Evolutionary conservation across 2,113 vertebrate genomes (phyloP), one percentile per base, ranked within the genome.

Genomic region (Buteo buteo): DNA sequence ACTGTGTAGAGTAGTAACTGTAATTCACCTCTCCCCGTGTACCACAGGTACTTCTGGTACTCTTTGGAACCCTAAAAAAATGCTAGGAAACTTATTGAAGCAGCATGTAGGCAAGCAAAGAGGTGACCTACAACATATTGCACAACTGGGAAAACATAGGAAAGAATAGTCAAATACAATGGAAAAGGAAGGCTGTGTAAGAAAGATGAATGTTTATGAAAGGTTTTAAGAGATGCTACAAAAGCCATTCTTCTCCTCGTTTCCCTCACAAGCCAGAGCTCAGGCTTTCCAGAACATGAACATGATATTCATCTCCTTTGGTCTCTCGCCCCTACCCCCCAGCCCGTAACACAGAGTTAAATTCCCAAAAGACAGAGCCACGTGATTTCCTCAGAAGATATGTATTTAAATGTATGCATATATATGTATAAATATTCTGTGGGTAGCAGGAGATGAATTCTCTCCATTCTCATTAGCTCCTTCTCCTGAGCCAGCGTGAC

Each of bases 351-450:
- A 90, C 11, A 61, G 47, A 81, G 16, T 72, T 85, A 64, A 64
- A 96, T 62, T 90, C 50, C 45, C 58, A 81, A 76, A 87, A 70
- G 82, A 83, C 9, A 82, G 50, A 64, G 19, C 7, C 36, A 77
- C 3, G 3, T 28, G 13, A 82, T 71, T 82, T 93, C 49, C 40
- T 93, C 49, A 62, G 87, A 94, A 57, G 25, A 73, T 49, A 55
- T 49, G 16, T 45, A 92, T 86, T 94, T 88, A 95, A 93, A 93
- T 88, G 29, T 81, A 85, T 94, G 79, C 71, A 90, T 89, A 93
- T 91, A 42, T 69, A 95, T 72, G 73, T 90, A 90, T 93, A 89
- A 64, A 94, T 89, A 89, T 93, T 93, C 89, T 82, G 78, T 78
- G 54, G 31, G 62, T 79, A 89, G 77, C 49, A 80, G 66, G 11